These are phyloP conservation scores for Hypocryptadius cinnamomeus DNA, from an alignment of 2,113 vertebrate genomes.

Conservation along the genomic window DNA sequence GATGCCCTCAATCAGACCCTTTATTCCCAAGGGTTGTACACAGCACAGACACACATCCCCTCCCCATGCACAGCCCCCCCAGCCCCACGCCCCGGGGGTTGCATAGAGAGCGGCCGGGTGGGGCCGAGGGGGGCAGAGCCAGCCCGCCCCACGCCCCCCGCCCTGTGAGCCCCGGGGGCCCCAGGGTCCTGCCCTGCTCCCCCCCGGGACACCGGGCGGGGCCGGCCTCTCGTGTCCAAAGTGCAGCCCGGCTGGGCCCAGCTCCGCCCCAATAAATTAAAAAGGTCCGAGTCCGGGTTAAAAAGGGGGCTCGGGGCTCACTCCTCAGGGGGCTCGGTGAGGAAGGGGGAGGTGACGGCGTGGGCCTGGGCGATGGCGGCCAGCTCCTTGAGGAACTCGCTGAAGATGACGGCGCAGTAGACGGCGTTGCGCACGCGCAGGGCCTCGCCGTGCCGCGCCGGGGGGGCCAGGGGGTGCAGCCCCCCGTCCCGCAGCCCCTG, in stretches of 20 bases:
- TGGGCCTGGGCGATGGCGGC: slow-evolving; percentile 93
- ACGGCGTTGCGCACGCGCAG: slow-evolving; percentile 92
- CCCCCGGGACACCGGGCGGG: background rate
- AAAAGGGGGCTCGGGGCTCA: slow-evolving; percentile 37
- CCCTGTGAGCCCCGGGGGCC: background rate
- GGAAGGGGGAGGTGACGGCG: slow-evolving; percentile 85
- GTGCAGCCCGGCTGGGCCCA: slow-evolving; percentile 59
- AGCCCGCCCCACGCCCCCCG: background rate
- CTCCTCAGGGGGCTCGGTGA: slow-evolving; percentile 78
- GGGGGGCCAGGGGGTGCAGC: background rate
- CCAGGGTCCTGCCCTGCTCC: background rate
- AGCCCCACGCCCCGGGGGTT: background rate
- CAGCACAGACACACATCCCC: slow-evolving; percentile 9
- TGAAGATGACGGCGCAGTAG: slow-evolving; percentile 92
- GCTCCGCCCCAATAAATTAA: slow-evolving; percentile 74
- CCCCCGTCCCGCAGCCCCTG: background rate
- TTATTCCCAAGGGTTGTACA: slow-evolving; percentile 4
- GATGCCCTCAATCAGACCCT: background rate
- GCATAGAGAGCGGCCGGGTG: background rate
- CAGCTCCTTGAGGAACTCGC: slow-evolving; percentile 95
- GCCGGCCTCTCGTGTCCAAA: background rate
- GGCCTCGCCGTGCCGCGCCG: slow-evolving; percentile 75
- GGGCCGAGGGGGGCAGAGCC: slow-evolving; percentile 21
- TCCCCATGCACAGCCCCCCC: background rate
- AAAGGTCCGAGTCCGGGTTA: slow-evolving; percentile 52